phyloP scores from a whole-genome alignment of 2,888 invertebrate genomes.

The Ceraclea dissimilis region DNA sequence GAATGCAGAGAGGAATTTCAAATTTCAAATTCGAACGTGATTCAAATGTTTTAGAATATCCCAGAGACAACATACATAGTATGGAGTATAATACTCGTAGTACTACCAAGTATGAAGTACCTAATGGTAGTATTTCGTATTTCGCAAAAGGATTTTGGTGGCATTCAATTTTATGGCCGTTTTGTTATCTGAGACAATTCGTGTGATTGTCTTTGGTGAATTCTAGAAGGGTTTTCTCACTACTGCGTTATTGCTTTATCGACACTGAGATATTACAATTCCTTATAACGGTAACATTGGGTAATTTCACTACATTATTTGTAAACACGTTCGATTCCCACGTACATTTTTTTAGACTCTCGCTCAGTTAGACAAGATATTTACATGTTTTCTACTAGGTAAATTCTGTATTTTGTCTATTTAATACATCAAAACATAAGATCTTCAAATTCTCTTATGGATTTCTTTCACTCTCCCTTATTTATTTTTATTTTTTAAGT shows the following conservation, averaged over 20 bases:
- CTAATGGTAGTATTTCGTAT: slow-evolving; percentile 3
- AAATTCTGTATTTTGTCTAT: no score
- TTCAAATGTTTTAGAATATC: slow-evolving; percentile 4
- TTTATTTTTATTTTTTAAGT: no score
- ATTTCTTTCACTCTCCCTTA: no score
- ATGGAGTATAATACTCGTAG: not conserved
- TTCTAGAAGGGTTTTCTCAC: slow-evolving; percentile 3
- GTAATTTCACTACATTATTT: no score
- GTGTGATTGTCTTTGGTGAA: slow-evolving; percentile 5
- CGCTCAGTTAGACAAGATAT: no score
- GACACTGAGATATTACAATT: not conserved
- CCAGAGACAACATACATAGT: not conserved
- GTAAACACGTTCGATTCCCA: no score
- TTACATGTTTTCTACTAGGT: no score
- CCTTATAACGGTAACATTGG: not conserved
- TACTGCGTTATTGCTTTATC: slow-evolving; percentile 3
- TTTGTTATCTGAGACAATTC: slow-evolving; percentile 3
- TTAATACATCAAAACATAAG: no score
- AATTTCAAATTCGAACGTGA: slow-evolving; percentile 3
- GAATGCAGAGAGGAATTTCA: slow-evolving; percentile 4
- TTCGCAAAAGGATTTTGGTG: slow-evolving; percentile 1
- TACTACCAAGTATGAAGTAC: no score
- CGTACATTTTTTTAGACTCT: no score
- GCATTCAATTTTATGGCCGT: slow-evolving; percentile 6
- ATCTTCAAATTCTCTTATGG: no score